Percentiles rank a stretch among this genome's conserved stretches.
phyloP scores from a whole-genome alignment of 1,140 invertebrate species.

The Hermetia illucens region DNA sequence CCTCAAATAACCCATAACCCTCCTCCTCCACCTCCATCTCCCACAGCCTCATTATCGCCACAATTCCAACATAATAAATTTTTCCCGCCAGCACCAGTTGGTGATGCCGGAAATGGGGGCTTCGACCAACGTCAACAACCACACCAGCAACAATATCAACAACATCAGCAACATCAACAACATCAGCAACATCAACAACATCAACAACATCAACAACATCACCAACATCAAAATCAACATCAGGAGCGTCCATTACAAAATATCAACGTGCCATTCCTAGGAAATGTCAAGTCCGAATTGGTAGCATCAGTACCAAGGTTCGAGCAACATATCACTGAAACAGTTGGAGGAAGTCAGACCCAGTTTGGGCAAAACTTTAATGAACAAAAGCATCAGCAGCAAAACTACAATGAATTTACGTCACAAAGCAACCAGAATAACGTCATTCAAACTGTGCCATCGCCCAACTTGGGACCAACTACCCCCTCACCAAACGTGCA shows the following conservation, averaged over 20 bases:
- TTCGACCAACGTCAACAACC: slow-evolving; percentile 17
- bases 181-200: slow-evolving; percentile 4
- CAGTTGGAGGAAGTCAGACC: slow-evolving; percentile 16
- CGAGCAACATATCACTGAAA: slow-evolving; percentile 54
- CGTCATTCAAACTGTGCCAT: slow-evolving; percentile 27
- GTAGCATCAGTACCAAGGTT: slow-evolving; percentile 58
- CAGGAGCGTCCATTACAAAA: slow-evolving; percentile 13
- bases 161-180: slow-evolving; percentile 16
- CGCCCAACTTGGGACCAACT: slow-evolving; percentile 20
- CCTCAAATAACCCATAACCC: no score
- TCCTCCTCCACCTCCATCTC: no score
- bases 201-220: slow-evolving; percentile 8
- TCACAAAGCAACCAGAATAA: slow-evolving; percentile 12
- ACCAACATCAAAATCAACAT: slow-evolving; percentile 7
- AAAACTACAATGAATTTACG: slow-evolving; percentile 7
- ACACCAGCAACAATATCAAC: slow-evolving; percentile 25
- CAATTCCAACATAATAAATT: no score
- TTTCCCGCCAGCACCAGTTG: no score
- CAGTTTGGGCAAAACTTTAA: background rate
- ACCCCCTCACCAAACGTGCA: slow-evolving; percentile 5
- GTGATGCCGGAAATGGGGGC: slow-evolving; percentile 19
- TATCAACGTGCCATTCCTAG: slow-evolving; percentile 23
- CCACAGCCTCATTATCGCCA: no score
- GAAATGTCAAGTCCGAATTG: slow-evolving; percentile 38
- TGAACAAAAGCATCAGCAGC: slow-evolving; percentile 4